Base-by-base conservation (phyloP, 2,113 vertebrate genomes). In the Barbus barbus region DNA sequence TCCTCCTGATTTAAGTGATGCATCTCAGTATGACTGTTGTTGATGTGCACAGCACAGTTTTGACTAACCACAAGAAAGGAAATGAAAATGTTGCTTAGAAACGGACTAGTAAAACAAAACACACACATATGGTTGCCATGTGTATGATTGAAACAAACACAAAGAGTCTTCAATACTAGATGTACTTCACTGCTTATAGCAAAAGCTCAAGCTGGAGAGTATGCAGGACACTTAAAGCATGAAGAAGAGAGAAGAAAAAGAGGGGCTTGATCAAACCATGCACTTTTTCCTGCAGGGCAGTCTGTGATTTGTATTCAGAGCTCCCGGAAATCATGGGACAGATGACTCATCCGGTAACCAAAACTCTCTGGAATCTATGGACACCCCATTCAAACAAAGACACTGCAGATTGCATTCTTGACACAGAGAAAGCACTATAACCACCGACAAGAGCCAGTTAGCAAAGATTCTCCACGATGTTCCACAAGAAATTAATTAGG, bases 291-390 rank as follows among this genome's bases (percentile, higher is more conserved):
- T 67, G 65, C 38, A 28, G 65, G 81, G 14, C 22, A 51, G 63
- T 73, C 71, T 78, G 75, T 78, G n/a, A 72, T 77, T 41, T 69
- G 33, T 31, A 9, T 56, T 79, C 41, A 73, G 67, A 80, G 51
- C 78, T 81, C 72, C 58, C 31, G 58, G 56, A 80, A 60, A 60
- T 85, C 84, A 85, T 74, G 46, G 33, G 84, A 53, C 26, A 9
- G 38, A 81, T 85, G 78, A 73, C 67, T 73, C 33, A 61, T 61
- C 69, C 73, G 22, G 67, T 63, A 80, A 74, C 78, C 51, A 81
- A 63, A 81, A 8, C 26, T 24, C 24, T 46, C 53, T 63, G 78
- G 38, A 81, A 80, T 63, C 67, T 81, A 63, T 78, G 28, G 65
- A 81, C 38, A 81, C 28, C 24, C 61, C 61, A 69, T 46, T 46